Percentiles rank a stretch among this genome's conserved stretches.
phyloP scores from a whole-genome alignment of 2,113 vertebrate genomes.

The Colius striatus region DNA sequence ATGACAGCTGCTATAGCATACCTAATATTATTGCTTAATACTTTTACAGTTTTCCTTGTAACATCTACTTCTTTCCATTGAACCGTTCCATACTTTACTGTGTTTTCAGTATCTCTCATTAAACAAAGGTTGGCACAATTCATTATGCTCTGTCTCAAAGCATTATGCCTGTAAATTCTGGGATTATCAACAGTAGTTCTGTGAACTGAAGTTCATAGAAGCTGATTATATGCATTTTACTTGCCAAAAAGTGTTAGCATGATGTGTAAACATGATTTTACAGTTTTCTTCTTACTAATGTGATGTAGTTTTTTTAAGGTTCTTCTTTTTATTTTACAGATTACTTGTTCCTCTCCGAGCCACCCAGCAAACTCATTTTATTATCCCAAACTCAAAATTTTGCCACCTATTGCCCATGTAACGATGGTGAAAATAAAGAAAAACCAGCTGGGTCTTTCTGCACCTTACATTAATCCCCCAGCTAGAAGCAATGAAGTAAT shows the following conservation, averaged over 20 bases:
- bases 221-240: neutral
- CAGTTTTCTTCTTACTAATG: neutral
- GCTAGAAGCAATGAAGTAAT: conserved; percentile 87
- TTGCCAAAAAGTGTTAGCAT: neutral
- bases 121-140: neutral
- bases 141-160: neutral
- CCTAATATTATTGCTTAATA: neutral
- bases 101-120: neutral
- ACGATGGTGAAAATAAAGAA: conserved; percentile 87
- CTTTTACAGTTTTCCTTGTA: neutral
- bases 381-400: conserved; percentile 91
- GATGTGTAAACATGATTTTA: neutral
- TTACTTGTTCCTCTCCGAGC: conserved; percentile 91
- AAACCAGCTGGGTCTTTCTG: conserved; percentile 79
- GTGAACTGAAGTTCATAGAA: neutral
- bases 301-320: neutral
- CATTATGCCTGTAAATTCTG: neutral
- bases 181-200: neutral
- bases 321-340: conserved; percentile 73
- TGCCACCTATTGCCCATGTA: conserved; percentile 92
- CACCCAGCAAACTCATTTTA: conserved; percentile 97
- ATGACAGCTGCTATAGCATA: neutral
- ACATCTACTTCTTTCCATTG: neutral
- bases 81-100: neutral
- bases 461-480: conserved; percentile 79